These are phyloP conservation scores for Strix aluco DNA, from an alignment of 2,113 vertebrate genomes.

Conservation along the genomic window DNA sequence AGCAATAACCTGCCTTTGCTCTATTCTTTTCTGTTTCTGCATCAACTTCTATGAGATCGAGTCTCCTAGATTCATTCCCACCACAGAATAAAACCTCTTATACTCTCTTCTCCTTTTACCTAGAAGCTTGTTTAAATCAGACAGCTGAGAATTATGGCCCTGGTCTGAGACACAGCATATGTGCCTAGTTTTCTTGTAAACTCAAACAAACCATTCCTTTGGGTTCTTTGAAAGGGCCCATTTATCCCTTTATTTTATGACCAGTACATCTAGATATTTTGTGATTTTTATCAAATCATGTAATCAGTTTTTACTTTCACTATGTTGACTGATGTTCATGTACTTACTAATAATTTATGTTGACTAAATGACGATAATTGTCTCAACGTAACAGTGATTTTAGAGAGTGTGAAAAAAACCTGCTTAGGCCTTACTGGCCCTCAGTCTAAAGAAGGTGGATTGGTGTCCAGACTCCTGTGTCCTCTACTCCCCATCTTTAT, in stretches of 20 bases:
- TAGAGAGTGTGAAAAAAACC: neutral
- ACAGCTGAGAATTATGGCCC: neutral
- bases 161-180: neutral
- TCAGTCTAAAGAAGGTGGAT: neutral
- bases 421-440: neutral
- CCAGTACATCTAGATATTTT: neutral
- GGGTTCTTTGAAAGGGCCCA: neutral
- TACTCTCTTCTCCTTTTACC: neutral
- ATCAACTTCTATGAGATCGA: neutral
- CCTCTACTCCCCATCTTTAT: neutral
- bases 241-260: neutral
- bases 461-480: neutral
- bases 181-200: neutral
- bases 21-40: neutral
- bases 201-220: neutral
- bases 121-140: neutral
- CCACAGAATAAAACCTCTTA: neutral
- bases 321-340: neutral
- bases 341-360: neutral
- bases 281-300: neutral
- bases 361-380: neutral
- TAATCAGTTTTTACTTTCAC: neutral
- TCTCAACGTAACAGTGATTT: neutral
- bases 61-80: neutral
- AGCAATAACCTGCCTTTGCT: neutral